These are phyloP conservation scores for Ophthalmolycus amberensis DNA, from an alignment of 2,113 vertebrate genomes.

Conservation along the genomic window DNA sequence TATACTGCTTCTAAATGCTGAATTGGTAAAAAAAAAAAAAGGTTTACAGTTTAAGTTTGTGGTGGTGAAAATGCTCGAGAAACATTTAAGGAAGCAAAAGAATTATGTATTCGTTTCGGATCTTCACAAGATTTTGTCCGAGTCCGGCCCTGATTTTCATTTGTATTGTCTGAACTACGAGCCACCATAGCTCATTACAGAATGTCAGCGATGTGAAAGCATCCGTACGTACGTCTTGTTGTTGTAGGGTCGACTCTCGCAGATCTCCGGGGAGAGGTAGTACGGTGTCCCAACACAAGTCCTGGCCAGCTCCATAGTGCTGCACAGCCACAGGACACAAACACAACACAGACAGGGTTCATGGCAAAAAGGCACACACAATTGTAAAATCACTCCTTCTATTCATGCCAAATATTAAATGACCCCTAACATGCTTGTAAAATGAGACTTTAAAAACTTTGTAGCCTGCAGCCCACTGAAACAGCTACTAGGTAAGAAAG, in stretches of 20 bases:
- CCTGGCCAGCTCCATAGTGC: constrained; percentile 90
- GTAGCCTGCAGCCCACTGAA: not conserved
- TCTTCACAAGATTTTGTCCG: too few species aligned
- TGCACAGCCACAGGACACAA: constrained; percentile 64
- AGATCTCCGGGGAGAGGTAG: constrained; percentile 96
- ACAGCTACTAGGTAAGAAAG: not conserved
- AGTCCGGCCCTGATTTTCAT: too few species aligned
- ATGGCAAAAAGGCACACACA: not conserved
- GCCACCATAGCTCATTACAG: not conserved
- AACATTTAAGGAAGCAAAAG: too few species aligned
- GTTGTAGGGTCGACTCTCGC: constrained; percentile 92
- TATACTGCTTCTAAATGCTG: too few species aligned
- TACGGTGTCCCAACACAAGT: constrained; percentile 93
- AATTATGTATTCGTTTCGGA: too few species aligned
- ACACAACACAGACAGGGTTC: not conserved
- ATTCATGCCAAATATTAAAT: not conserved
- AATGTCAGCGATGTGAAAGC: not conserved
- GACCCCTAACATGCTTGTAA: not conserved
- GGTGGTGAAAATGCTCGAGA: too few species aligned
- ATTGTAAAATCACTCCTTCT: not conserved
- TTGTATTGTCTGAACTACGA: not conserved
- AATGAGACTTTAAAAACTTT: too few species aligned
- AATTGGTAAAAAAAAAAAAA: too few species aligned
- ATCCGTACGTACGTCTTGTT: constrained; percentile 90
- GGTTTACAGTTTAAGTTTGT: too few species aligned